A percentile compares a stretch with the other conserved stretches of the same genome.
phyloP scores from a whole-genome alignment of 2,797 vertebrate genomes.

The Triplophysa yarkandensis region DNA sequence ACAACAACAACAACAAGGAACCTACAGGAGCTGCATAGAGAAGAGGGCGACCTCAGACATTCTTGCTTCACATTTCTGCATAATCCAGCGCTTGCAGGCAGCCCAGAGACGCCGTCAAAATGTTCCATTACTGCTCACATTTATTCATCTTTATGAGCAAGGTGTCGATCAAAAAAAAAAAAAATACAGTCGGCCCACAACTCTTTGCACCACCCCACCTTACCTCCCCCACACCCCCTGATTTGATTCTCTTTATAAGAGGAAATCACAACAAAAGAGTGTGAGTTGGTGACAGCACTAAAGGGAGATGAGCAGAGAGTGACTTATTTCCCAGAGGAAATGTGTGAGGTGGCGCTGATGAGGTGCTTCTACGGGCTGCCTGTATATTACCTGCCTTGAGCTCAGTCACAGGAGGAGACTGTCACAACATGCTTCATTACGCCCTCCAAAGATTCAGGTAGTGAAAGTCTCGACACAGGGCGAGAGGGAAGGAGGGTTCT shows the following conservation, averaged over 20 bases:
- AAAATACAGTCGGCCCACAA: slow-evolving; percentile 2
- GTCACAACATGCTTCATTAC: slow-evolving; percentile 67
- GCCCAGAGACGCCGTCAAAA: slow-evolving; percentile 59
- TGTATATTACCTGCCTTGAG: slow-evolving; percentile 63
- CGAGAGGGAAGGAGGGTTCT: slow-evolving; percentile 13
- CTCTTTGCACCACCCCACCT: slow-evolving; percentile 26
- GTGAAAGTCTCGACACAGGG: slow-evolving; percentile 48
- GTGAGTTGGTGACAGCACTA: slow-evolving; percentile 63
- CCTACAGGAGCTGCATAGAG: slow-evolving; percentile 16
- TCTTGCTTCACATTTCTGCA: slow-evolving; percentile 59
- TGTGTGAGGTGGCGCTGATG: slow-evolving; percentile 62
- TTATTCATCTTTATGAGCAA: slow-evolving; percentile 67
- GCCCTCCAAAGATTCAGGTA: slow-evolving; percentile 62
- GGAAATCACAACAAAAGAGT: slow-evolving; percentile 68
- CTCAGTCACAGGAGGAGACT: slow-evolving; percentile 60
- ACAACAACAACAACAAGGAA: slow-evolving; percentile 45
- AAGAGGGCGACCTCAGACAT: slow-evolving; percentile 55
- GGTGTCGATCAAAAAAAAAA: slow-evolving; percentile 64
- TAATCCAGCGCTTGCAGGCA: slow-evolving; percentile 60
- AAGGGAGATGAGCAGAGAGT: slow-evolving; percentile 63
- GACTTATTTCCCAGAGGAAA: slow-evolving; percentile 75
- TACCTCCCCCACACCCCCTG: slow-evolving; percentile 43
- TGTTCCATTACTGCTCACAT: slow-evolving; percentile 67
- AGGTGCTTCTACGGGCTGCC: slow-evolving; percentile 62
- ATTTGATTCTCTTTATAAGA: slow-evolving; percentile 70